phyloP scores from a whole-genome alignment of 1,140 invertebrate species.

The Zaprionus ornatus region DNA sequence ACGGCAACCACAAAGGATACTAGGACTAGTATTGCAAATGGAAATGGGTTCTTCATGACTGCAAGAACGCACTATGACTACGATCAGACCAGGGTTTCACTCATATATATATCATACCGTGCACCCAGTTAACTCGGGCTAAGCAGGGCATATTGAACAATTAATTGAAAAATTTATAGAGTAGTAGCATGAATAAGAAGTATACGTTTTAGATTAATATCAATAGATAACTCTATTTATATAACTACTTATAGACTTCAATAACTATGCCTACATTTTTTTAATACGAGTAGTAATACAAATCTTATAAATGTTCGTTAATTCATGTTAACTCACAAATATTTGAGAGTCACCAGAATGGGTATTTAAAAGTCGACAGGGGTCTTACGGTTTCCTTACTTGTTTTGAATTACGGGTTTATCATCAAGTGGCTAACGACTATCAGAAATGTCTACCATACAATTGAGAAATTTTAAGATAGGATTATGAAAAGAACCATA shows the following conservation, averaged over 20 bases:
- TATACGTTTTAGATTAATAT: background rate
- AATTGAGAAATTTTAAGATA: constrained; percentile 2
- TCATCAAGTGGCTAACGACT: constrained; percentile 20
- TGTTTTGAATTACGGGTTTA: constrained; percentile 10
- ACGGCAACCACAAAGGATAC: background rate
- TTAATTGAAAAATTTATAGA: background rate
- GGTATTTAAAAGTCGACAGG: background rate
- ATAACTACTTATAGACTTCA: no score
- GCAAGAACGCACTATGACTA: constrained; percentile 5
- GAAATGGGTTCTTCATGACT: constrained; percentile 34
- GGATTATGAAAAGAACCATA: background rate
- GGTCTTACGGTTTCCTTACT: background rate
- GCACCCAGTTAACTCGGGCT: background rate
- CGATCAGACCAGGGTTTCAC: background rate
- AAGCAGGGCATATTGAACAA: background rate
- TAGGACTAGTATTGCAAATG: constrained; percentile 12
- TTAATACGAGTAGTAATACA: no score
- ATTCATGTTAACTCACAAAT: no score
- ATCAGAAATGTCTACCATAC: constrained; percentile 16
- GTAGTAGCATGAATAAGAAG: background rate
- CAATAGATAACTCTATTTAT: background rate
- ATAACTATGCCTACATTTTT: no score
- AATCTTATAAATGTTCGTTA: no score
- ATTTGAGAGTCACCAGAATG: background rate
- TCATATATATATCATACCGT: background rate